Evolutionary conservation across 2,888 invertebrate species (phyloP).

Genomic region (Ectobius pallidus): DNA sequence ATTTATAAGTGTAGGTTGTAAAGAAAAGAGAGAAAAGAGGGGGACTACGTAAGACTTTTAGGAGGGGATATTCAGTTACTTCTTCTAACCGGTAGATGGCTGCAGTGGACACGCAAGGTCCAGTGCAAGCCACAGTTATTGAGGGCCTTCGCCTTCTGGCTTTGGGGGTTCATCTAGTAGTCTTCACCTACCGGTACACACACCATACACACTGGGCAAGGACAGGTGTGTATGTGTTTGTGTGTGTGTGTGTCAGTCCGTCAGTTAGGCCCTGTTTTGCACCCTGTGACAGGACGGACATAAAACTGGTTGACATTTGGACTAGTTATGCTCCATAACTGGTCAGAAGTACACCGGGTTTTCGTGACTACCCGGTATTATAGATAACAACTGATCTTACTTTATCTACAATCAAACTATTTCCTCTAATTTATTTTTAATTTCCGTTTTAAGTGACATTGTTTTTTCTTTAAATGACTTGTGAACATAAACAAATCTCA

Average conservation of each 20-base stretch:
- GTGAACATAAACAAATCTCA: too few species aligned
- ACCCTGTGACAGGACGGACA: neutral
- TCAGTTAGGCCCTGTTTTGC: neutral
- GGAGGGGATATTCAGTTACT: constrained; percentile 9
- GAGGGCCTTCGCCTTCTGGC: neutral
- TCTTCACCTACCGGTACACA: neutral
- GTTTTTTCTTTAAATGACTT: too few species aligned
- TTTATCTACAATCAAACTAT: too few species aligned
- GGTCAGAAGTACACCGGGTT: neutral
- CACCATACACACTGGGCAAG: constrained; percentile 7
- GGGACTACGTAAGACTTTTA: too few species aligned
- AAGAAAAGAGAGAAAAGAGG: neutral
- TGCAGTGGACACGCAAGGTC: constrained; percentile 19
- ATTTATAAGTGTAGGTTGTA: constrained; percentile 5
- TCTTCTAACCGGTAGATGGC: constrained; percentile 22
- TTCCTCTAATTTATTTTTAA: too few species aligned
- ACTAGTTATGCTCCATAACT: constrained; percentile 1
- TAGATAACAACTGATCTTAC: too few species aligned
- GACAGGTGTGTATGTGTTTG: constrained; percentile 9
- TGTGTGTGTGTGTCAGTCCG: neutral
- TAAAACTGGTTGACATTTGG: neutral
- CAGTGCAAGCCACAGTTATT: constrained; percentile 2
- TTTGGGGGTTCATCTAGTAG: constrained; percentile 6
- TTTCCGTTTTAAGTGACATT: too few species aligned
- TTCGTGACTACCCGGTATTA: too few species aligned